Conservation (phyloP, 1,140 invertebrate genomes). For the Manduca sexta region DNA sequence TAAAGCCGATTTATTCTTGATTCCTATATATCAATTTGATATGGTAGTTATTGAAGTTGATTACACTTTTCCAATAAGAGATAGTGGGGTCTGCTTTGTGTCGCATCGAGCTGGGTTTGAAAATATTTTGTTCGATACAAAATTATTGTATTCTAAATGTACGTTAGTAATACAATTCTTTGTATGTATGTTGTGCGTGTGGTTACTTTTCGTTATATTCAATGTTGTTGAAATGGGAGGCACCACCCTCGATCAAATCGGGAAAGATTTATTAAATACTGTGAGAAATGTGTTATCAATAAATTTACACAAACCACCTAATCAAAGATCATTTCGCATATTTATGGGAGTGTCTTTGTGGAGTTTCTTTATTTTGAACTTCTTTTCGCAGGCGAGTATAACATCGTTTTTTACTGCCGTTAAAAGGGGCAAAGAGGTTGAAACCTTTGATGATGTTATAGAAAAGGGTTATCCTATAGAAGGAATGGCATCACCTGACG, state of each 20-base stretch:
- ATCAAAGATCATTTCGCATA: slow-evolving; percentile 38
- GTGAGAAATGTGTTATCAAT: slow-evolving; percentile 44
- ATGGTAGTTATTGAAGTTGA: slow-evolving; percentile 48
- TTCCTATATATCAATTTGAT: slow-evolving; percentile 57
- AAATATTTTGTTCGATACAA: slow-evolving; percentile 45
- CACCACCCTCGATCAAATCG: slow-evolving; percentile 41
- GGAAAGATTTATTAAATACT: slow-evolving; percentile 53
- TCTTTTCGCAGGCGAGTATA: slow-evolving; percentile 58
- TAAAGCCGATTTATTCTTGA: slow-evolving; percentile 47
- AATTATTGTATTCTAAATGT: slow-evolving; percentile 32
- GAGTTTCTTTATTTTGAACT: slow-evolving; percentile 59
- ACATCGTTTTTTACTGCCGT: slow-evolving; percentile 60
- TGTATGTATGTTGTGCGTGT: slow-evolving; percentile 45
- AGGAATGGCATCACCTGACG: slow-evolving; percentile 61
- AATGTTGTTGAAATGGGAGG: slow-evolving; percentile 32
- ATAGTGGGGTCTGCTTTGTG: slow-evolving; percentile 57
- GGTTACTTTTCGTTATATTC: slow-evolving; percentile 49
- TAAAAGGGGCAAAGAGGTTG: slow-evolving; percentile 54
- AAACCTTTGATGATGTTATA: slow-evolving; percentile 61
- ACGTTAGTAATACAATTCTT: slow-evolving; percentile 26
- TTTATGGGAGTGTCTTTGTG: slow-evolving; percentile 46
- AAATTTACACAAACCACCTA: slow-evolving; percentile 42
- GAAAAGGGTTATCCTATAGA: slow-evolving; percentile 54
- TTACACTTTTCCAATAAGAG: slow-evolving; percentile 41
- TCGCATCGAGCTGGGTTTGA: slow-evolving; percentile 49